Base-by-base conservation (phyloP, 2,888 invertebrate species). In the Tinea trinotella region DNA sequence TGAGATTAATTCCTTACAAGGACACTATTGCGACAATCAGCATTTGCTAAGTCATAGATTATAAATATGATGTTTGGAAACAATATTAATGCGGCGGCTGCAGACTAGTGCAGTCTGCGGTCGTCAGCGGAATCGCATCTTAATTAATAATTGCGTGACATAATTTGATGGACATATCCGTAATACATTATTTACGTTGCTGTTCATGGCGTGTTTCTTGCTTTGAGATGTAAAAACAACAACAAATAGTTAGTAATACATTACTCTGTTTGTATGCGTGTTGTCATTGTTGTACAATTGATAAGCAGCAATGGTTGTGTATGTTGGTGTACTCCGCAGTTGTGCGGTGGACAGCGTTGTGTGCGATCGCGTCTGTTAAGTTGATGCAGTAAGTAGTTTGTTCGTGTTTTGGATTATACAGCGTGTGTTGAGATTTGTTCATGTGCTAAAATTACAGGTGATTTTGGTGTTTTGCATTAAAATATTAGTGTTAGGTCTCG, bases 131-230 rank as follows among this genome's bases (percentile, higher is more conserved):
- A n/a, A n/a, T n/a, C n/a, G n/a, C n/a, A n/a, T n/a, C n/a, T n/a
- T n/a, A n/a, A n/a, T n/a, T n/a, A n/a, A n/a, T n/a, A n/a, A 4
- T 40, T 1, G 40, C 40, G n/a, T 40, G 40, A 40, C 40, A 40
- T 40, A 12, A 40, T 15, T 40, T 40, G 40, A 40, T 40, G 6
- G 40, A 40, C n/a, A 40, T 12, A 40, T 40, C 40, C 40, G 40
- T 40, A 40, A 40, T 40, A 2, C 40, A 40, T 40, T 40, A 24
- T 9, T 5, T 24, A 40, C 40, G 40, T 40, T 7, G 15, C n/a
- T 15, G 13, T 4, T 40, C 9, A 30, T n/a, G 30, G 40, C 40
- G 40, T 40, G 40, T 40, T 15, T 6, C 4, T 35, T 35, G 10
- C 40, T 40, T 30, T 12, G 40, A 4, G 4, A 4, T 13, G 7